phyloP scores from a whole-genome alignment of 2,797 vertebrate species.

The Crocidura indochinensis region DNA sequence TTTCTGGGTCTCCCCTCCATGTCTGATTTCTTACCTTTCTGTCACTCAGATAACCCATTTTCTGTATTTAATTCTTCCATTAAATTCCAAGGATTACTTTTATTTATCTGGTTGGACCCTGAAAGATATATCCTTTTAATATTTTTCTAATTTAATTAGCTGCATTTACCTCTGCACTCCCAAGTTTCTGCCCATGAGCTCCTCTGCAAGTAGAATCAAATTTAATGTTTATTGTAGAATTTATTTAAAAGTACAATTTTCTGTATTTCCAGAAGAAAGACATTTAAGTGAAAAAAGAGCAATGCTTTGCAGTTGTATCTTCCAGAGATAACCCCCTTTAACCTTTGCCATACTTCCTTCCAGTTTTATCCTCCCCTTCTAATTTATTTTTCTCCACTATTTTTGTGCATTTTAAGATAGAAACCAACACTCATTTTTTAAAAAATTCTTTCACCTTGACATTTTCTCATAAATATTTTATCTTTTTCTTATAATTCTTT shows the following conservation, averaged over 20 bases:
- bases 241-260: slow-evolving; percentile 66
- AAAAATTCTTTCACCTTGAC: slow-evolving; percentile 65
- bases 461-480: slow-evolving; percentile 75
- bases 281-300: slow-evolving; percentile 43
- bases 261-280: slow-evolving; percentile 69
- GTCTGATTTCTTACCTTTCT: neutral
- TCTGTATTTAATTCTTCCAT: slow-evolving; percentile 42
- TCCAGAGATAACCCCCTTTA: slow-evolving; percentile 55
- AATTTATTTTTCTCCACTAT: slow-evolving; percentile 54
- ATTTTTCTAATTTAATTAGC: slow-evolving; percentile 62
- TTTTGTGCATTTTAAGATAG: slow-evolving; percentile 66
- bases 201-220: slow-evolving; percentile 68
- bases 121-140: slow-evolving; percentile 61
- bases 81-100: slow-evolving; percentile 65
- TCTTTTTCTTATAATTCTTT: slow-evolving; percentile 71
- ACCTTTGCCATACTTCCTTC: slow-evolving; percentile 66
- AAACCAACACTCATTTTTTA: slow-evolving; percentile 66
- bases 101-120: slow-evolving; percentile 53
- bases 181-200: slow-evolving; percentile 29
- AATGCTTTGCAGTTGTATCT: slow-evolving; percentile 8
- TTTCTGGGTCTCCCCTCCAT: neutral
- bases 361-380: slow-evolving; percentile 48
- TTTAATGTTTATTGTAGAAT: slow-evolving; percentile 69
- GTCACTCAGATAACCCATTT: slow-evolving; percentile 16
- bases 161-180: slow-evolving; percentile 2